phyloP scores from a whole-genome alignment of 2,113 vertebrate genomes.

The Acinonyx jubatus region DNA sequence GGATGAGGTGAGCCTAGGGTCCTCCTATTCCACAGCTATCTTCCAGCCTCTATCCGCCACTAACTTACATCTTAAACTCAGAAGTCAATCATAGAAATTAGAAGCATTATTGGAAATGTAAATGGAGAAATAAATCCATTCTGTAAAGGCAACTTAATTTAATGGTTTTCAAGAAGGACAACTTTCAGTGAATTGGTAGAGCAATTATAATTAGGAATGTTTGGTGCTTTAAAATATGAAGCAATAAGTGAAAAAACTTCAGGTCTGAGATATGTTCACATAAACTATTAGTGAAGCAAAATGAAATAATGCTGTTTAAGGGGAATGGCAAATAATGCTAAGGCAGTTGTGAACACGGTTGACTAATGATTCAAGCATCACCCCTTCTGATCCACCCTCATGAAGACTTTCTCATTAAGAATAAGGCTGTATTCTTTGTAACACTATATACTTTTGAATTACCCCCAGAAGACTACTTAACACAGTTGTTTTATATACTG shows the following conservation, averaged over 20 bases:
- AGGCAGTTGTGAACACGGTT: neutral
- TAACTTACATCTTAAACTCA: neutral
- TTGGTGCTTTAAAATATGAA: neutral
- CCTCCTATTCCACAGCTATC: neutral
- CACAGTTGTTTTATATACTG: neutral
- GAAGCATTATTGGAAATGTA: neutral
- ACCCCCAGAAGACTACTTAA: too few relatives aligned
- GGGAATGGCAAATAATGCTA: neutral
- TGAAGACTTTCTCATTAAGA: neutral
- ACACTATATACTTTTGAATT: neutral
- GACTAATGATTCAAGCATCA: neutral
- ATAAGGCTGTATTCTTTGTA: neutral
- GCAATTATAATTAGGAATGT: neutral
- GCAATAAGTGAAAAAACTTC: neutral
- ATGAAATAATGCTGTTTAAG: neutral
- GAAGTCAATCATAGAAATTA: neutral
- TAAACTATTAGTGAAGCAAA: neutral
- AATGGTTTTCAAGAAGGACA: neutral
- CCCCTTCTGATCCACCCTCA: neutral
- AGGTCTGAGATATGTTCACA: neutral
- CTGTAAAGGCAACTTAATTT: neutral
- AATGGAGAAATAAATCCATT: neutral
- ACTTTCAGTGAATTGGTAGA: neutral
- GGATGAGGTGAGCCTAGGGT: neutral
- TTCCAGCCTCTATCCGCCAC: neutral